Evolutionary conservation across 1,140 invertebrate genomes (phyloP).

Genomic region (Thaumetopoea pityocampa): DNA sequence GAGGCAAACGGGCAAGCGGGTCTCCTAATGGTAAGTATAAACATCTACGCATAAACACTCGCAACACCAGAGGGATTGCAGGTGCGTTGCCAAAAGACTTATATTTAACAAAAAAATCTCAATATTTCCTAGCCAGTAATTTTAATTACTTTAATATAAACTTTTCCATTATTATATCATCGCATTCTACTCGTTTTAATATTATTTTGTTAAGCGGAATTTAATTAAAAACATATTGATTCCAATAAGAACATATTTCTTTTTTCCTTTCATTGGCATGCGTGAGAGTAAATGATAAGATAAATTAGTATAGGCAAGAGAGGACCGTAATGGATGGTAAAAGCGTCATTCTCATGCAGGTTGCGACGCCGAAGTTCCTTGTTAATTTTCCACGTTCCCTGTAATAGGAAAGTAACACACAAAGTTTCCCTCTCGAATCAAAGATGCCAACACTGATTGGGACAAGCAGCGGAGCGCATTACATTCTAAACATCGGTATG

Average conservation of each 20-base stretch:
- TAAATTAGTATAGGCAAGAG: constrained; percentile 40
- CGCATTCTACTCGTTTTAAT: no score
- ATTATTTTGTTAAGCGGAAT: no score
- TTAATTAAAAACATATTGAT: constrained; percentile 12
- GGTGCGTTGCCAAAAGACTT: no score
- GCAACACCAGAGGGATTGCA: no score
- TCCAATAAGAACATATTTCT: neutral
- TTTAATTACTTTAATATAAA: no score
- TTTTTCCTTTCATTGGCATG: constrained; percentile 35
- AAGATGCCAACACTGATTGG: constrained; percentile 47
- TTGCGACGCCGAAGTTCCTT: constrained; percentile 38
- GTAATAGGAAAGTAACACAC: constrained; percentile 61
- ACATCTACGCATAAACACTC: no score
- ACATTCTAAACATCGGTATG: constrained; percentile 28
- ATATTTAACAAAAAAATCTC: no score
- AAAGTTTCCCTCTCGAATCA: constrained; percentile 43
- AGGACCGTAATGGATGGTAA: constrained; percentile 45
- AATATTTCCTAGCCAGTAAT: no score
- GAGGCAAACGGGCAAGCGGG: no score
- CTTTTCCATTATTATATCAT: no score
- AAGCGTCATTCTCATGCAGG: constrained; percentile 54
- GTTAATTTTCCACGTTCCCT: constrained; percentile 54
- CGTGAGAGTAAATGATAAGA: constrained; percentile 38
- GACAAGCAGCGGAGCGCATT: constrained; percentile 29
- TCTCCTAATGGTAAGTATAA: no score